Conservation (phyloP, 2,113 vertebrate species). For the Dasyornis broadbenti region DNA sequence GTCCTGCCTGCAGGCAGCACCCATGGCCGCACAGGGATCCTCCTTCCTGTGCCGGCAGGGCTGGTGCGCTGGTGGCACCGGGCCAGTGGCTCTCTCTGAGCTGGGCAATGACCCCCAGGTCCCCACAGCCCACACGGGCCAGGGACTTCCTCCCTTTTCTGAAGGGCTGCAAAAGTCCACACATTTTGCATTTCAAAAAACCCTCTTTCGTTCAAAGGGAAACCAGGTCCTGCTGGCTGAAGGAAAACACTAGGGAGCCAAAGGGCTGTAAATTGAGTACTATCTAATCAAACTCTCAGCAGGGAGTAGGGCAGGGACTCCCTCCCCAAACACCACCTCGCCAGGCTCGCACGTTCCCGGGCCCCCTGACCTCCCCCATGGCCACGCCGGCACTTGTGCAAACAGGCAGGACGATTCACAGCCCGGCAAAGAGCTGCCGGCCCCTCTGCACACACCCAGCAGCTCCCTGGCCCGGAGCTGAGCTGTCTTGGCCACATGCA, state of each 20-base stretch:
- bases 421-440: accelerated
- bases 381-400: not conserved
- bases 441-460: not conserved
- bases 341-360: not conserved
- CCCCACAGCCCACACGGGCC: not conserved
- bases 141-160: not conserved
- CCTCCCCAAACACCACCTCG: not conserved
- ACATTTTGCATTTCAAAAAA: constrained; percentile 42
- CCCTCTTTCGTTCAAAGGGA: not conserved
- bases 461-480: not conserved
- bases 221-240: not conserved
- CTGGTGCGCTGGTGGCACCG: accelerated
- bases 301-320: not conserved
- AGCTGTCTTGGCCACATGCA: not conserved
- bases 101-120: not conserved
- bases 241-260: not conserved
- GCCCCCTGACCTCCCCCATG: not conserved
- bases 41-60: accelerated
- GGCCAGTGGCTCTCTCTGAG: accelerated
- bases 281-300: constrained; percentile 15
- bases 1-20: not conserved
- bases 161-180: not conserved
- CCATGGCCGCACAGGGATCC: accelerated
- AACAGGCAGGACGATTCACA: not conserved
- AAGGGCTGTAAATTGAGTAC: constrained; percentile 18